These are phyloP conservation scores for Argyresthia goedartella DNA, from an alignment of 2,888 invertebrate species.

Conservation along the genomic window DNA sequence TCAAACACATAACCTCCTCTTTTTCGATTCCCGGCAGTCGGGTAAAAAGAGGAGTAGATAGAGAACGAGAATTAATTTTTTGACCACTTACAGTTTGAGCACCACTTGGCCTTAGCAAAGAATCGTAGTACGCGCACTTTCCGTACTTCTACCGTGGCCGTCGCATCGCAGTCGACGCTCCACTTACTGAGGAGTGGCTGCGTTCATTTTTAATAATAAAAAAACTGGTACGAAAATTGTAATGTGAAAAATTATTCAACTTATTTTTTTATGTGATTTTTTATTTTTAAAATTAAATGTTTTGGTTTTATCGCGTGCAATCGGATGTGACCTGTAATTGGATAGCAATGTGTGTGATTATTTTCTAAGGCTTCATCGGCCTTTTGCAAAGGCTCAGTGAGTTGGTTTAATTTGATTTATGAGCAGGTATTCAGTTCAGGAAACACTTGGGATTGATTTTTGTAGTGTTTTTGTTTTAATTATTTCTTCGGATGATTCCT, in stretches of 20 bases:
- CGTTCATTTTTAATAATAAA: constrained; percentile 10
- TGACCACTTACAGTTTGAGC: constrained; percentile 29
- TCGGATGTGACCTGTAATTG: not conserved
- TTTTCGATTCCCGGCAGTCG: no score
- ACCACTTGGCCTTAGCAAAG: constrained; percentile 24
- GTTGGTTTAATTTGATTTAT: constrained; percentile 11
- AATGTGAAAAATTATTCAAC: not conserved
- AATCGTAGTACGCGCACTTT: constrained; percentile 16
- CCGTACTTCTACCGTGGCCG: not conserved
- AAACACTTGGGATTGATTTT: constrained; percentile 8
- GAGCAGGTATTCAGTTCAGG: constrained; percentile 7
- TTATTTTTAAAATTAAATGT: not conserved
- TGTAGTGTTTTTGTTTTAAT: no score
- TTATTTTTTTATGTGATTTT: not conserved
- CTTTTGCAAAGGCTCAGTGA: constrained; percentile 23
- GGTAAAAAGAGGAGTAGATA: no score
- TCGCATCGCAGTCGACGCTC: constrained; percentile 32
- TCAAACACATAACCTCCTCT: no score
- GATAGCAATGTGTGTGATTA: constrained; percentile 16
- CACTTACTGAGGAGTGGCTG: constrained; percentile 34
- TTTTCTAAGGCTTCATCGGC: constrained; percentile 32
- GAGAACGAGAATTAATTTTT: no score
- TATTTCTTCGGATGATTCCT: not conserved
- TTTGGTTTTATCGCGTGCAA: not conserved
- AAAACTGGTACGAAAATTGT: constrained; percentile 1